phyloP scores from a whole-genome alignment of 2,888 invertebrate genomes.

The Platypus cylindrus region DNA sequence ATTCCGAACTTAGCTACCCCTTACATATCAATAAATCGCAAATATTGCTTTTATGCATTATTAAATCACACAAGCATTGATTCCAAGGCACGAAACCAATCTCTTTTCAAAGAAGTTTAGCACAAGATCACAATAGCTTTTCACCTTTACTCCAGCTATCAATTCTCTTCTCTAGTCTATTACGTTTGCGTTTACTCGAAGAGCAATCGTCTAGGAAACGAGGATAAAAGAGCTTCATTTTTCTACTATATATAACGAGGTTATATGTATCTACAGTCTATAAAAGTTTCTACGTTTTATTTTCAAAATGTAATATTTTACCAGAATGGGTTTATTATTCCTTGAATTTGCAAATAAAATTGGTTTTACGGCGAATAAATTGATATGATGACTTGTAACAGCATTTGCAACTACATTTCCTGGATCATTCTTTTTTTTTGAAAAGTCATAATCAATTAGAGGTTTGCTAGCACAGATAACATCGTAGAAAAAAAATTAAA shows the following conservation, averaged over 20 bases:
- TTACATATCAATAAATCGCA: no score
- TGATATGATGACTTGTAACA: no score
- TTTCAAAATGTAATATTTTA: conserved; percentile 16
- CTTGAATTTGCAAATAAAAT: conserved; percentile 15
- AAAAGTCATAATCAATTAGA: no score
- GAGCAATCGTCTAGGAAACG: conserved; percentile 27
- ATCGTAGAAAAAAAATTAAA: no score
- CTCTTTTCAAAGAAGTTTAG: conserved; percentile 27
- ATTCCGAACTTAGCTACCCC: no score
- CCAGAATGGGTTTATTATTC: conserved; percentile 17
- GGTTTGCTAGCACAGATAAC: no score
- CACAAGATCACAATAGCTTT: conserved; percentile 28
- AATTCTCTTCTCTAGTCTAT: conserved; percentile 30
- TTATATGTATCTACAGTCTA: conserved; percentile 20
- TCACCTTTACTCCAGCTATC: conserved; percentile 31
- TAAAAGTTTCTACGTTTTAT: conserved; percentile 20
- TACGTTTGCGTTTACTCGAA: conserved; percentile 27
- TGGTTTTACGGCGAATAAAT: conserved; percentile 16
- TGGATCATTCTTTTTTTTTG: no score
- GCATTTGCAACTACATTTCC: no score
- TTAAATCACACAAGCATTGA: no score
- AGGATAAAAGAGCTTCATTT: conserved; percentile 29
- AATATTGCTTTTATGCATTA: no score
- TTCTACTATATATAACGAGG: conserved; percentile 26
- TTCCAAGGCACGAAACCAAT: conserved; percentile 28